Base-by-base conservation (phyloP, 2,113 vertebrate species). In the Heloderma charlesbogerti region DNA sequence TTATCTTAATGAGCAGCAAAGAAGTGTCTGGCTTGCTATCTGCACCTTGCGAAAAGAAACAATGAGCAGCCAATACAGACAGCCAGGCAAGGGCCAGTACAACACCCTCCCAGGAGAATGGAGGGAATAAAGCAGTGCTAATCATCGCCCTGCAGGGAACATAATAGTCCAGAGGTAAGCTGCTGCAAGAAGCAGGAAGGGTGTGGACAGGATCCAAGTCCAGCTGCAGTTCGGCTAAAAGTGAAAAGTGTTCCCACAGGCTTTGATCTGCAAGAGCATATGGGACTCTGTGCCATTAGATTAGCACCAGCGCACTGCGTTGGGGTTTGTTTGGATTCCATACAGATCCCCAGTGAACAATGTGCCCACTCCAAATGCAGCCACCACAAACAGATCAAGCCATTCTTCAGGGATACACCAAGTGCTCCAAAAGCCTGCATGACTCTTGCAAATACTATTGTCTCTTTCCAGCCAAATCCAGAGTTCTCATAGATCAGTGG, bases 151-250 rank as follows among this genome's bases (percentile, higher is more conserved):
- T 96, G 91, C 94, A 92, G 94, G 97, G 96, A 98, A 97, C 97
- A 97, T 95, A 98, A 98, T 96, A 96, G 96, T 91, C 97, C 97
- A 97, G 16, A 95, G 96, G 96, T 96, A 97, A 96, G 96, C 94
- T 94, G 93, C 96, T 91, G 93, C 97, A 96, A 97, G 89, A 96
- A 97, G 75, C 98, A 98, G 98, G 98, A 98, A 98, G 98, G 98
- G 98, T 96, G 98, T 98, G 97, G 97, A 97, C 97, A 98, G 97
- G 98, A 98, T 98, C 96, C 96, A 93, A 97, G 97, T 45, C 92
- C 97, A 97, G 97, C 97, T 97, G 97, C 97, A 95, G 94, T 91
- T 91, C 90, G 94, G 96, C 96, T 96, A 97, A 94, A 95, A 96
- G 96, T 91, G 96, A n/a, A n/a, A n/a, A 97, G 98, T 97, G 97